Percentiles rank a stretch among this genome's conserved stretches.
Evolutionary conservation across 2,113 vertebrate genomes (phyloP).

Genomic region (Strigops habroptila): DNA sequence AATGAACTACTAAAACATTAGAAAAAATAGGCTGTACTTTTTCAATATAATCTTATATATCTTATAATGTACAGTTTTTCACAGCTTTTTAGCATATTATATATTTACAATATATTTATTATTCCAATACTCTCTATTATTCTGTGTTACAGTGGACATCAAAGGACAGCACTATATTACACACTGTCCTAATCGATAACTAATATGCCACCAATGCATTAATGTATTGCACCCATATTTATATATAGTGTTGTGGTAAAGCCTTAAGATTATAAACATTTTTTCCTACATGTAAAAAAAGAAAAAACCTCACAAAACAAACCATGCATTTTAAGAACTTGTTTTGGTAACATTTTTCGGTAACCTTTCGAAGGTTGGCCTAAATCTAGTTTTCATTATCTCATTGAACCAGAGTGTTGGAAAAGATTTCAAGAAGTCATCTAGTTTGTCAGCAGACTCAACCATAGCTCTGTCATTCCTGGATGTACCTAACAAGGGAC

Average conservation of each 20-base stretch:
- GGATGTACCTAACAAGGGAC: not conserved
- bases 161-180: not conserved
- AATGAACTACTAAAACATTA: not conserved
- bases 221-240: not conserved
- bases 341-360: not conserved
- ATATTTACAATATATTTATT: not conserved
- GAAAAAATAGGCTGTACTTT: not conserved
- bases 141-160: not conserved
- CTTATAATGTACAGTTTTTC: not conserved
- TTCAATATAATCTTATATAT: not conserved
- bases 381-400: not conserved
- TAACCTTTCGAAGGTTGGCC: not conserved
- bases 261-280: not conserved
- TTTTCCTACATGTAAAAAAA: not conserved
- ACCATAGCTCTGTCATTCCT: not conserved
- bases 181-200: not conserved
- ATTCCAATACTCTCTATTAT: not conserved
- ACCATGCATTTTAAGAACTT: not conserved
- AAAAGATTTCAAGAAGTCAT: not conserved
- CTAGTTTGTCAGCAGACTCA: not conserved
- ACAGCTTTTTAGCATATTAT: not conserved
- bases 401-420: not conserved
- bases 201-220: not conserved
- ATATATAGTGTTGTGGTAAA: not conserved
- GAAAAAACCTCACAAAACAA: not conserved